Evolutionary conservation across 2,113 vertebrate species (phyloP), one percentile per base, ranked within the genome.

Genomic region (Terrapene triunguis): DNA sequence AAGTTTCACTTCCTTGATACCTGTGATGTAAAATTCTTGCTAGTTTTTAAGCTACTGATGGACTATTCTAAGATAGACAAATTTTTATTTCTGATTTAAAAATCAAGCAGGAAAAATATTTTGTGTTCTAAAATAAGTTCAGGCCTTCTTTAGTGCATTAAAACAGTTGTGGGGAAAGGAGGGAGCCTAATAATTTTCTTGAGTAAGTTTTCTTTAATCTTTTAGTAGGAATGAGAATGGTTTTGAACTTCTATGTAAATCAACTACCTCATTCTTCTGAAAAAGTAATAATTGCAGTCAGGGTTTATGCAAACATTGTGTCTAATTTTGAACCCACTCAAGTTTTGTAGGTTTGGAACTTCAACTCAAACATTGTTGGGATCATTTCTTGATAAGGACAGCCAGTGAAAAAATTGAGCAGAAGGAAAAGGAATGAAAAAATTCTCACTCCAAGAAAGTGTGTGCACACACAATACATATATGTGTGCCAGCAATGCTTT

Each of bases 371-470:
- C 10, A 27, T 42, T 38, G 22, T 1, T n/a, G 81, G 65, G 62
- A 5, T 82, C 84, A 80, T 27, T 13, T 80, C 79, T 13, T 51
- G 19, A 3, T 79, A 44, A 82, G 44, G 22, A 88, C 47, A 69
- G 48, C 10, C 53, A 62, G 21, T n/a, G 76, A 72, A 50, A 72
- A 21, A 35, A 25, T 74, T n/a, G 86, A 81, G 53, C 0, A 76
- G 44, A 72, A 79, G 50, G 79, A 27, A 65, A 93, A 5, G 47
- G 55, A 50, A 24, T 25, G 22, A 44, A 42, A 25, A 54, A 81
- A n/a, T 0, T 2, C 29, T 55, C 42, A 1, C 42, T 72, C 88
- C 0, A 0, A 8, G 38, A 76, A 44, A 76, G 5, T 44, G 12
- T 76, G 42, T 25, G 14, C 11, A 3, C 29, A 5, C 14, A 4